These are phyloP conservation scores for Crax fasciolata DNA, from an alignment of 2,797 vertebrate species.

Conservation along the genomic window DNA sequence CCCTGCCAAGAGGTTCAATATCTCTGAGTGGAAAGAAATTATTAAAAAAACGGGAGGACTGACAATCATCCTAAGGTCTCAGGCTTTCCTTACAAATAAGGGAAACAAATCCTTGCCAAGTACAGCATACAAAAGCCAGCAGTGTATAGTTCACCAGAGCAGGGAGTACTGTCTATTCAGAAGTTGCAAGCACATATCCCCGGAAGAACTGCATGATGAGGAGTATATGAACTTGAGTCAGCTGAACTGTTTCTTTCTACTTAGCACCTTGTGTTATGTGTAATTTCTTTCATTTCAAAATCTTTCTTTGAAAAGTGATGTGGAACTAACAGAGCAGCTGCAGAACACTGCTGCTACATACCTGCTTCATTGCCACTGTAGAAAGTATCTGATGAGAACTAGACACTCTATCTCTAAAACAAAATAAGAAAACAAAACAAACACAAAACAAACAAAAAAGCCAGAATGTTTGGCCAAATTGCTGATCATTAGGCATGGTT, in stretches of 20 bases:
- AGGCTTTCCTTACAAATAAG: neutral
- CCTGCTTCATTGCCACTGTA: neutral
- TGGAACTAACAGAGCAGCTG: neutral
- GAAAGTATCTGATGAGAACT: neutral
- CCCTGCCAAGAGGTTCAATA: neutral
- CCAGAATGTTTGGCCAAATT: neutral
- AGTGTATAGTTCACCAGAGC: neutral
- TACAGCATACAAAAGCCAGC: accelerated
- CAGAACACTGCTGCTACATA: neutral
- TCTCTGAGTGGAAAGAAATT: neutral
- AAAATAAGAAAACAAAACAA: neutral
- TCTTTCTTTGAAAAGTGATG: neutral
- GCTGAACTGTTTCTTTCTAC: neutral
- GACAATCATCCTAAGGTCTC: neutral
- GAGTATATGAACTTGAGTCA: neutral
- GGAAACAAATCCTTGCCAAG: neutral
- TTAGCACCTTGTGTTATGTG: neutral
- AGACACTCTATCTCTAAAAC: neutral
- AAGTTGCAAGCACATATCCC: neutral
- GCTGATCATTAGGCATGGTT: neutral
- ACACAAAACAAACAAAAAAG: neutral
- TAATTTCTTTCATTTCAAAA: neutral
- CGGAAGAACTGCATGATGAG: neutral
- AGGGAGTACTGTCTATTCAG: neutral
- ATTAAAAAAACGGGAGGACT: neutral